These are phyloP conservation scores for Julus scanicus DNA, from an alignment of 2,888 invertebrate genomes.

Conservation along the genomic window DNA sequence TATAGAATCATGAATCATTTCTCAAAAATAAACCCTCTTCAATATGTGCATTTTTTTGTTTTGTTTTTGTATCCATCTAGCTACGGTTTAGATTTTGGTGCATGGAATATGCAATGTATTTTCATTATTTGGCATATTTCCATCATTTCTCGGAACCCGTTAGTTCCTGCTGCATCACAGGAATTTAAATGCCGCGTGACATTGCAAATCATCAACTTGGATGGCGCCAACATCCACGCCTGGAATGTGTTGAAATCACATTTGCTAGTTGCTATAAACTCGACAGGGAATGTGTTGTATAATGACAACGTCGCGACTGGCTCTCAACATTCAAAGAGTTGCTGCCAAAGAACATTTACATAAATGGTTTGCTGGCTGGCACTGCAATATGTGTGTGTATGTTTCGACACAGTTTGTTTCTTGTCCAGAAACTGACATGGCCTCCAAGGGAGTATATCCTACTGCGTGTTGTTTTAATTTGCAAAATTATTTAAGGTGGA, in stretches of 20 bases:
- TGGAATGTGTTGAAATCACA: neutral
- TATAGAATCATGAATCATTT: no score
- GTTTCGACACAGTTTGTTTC: neutral
- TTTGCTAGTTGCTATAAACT: neutral
- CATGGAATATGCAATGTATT: neutral
- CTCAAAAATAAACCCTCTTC: no score
- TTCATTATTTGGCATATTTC: neutral
- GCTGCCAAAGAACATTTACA: neutral
- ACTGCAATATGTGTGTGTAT: no score
- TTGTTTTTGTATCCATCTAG: no score
- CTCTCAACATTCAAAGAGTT: no score
- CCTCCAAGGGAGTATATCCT: neutral
- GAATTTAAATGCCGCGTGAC: neutral
- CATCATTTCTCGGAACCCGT: neutral
- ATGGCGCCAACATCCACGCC: neutral
- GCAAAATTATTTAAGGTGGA: neutral
- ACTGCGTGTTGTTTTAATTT: neutral
- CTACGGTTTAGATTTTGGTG: no score
- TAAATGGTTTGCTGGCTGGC: no score
- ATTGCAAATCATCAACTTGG: no score
- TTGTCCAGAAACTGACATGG: neutral
- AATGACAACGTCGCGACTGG: no score
- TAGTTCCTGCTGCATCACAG: neutral
- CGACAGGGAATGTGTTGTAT: no score
- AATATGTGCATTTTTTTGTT: no score